A percentile compares a stretch with the other conserved stretches of the same genome.
phyloP scores from a whole-genome alignment of 2,113 vertebrate genomes.

The Hoplias malabaricus region DNA sequence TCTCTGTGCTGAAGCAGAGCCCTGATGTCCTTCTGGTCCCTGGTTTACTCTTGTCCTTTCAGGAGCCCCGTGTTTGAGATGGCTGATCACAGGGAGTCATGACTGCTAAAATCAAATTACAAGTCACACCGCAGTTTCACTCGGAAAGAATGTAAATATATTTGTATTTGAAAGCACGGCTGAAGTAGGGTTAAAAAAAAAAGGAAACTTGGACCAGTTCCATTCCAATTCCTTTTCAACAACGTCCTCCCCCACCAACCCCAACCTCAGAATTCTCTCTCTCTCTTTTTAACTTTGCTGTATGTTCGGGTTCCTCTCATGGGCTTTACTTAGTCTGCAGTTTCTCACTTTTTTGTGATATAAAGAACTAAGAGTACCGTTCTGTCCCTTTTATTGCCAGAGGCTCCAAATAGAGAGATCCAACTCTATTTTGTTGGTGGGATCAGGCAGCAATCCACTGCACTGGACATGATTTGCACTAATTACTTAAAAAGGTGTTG shows the following conservation, averaged over 20 bases:
- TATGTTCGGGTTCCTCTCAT: slow-evolving; percentile 51
- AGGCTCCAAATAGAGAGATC: slow-evolving; percentile 56
- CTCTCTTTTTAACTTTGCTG: not conserved
- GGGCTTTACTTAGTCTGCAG: slow-evolving; percentile 54
- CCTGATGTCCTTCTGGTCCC: slow-evolving; percentile 20
- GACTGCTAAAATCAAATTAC: slow-evolving; percentile 51
- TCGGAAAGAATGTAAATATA: slow-evolving; percentile 73
- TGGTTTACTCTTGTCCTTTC: not conserved
- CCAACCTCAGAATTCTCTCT: slow-evolving; percentile 37
- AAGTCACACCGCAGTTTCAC: slow-evolving; percentile 60
- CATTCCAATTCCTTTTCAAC: slow-evolving; percentile 49
- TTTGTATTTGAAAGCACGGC: slow-evolving; percentile 58
- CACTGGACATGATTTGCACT: slow-evolving; percentile 42
- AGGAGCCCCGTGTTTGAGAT: not conserved
- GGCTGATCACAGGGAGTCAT: slow-evolving; percentile 22
- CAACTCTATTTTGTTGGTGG: slow-evolving; percentile 56
- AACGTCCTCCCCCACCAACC: slow-evolving; percentile 22
- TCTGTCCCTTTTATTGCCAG: slow-evolving; percentile 31
- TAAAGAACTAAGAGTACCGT: too few relatives aligned
- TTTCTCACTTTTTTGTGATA: too few relatives aligned
- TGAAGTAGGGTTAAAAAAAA: slow-evolving; percentile 19
- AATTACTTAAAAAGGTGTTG: slow-evolving; percentile 25
- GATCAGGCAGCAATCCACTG: slow-evolving; percentile 51
- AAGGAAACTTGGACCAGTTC: slow-evolving; percentile 66
- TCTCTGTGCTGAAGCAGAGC: not conserved